Conservation (phyloP, 2,113 vertebrate species). For the Lampris megalopsis region DNA sequence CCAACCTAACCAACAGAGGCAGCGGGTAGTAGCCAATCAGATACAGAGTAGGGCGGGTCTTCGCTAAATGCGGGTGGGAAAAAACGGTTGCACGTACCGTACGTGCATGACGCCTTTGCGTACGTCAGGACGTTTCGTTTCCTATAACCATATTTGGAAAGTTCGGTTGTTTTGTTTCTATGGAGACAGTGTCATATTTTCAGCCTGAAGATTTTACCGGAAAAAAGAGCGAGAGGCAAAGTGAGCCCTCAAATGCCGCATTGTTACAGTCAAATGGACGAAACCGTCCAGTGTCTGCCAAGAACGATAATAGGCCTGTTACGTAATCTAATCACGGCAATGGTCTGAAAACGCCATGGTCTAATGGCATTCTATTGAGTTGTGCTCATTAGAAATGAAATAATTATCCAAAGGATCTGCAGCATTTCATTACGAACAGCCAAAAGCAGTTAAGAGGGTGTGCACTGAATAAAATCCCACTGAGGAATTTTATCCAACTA, state of each 20-base stretch:
- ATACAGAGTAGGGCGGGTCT: too few relatives aligned
- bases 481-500: too few relatives aligned
- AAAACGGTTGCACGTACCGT: constrained; percentile 35
- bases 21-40: too few relatives aligned
- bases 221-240: constrained; percentile 43
- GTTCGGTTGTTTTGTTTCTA: constrained; percentile 79
- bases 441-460: too few relatives aligned
- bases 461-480: too few relatives aligned
- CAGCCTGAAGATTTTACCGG: constrained; percentile 51
- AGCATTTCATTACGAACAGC: too few relatives aligned
- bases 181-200: constrained; percentile 70
- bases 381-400: too few relatives aligned
- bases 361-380: background rate
- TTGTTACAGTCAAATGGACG: constrained; percentile 2
- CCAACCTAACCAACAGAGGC: too few relatives aligned
- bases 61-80: too few relatives aligned
- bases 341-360: constrained; percentile 21
- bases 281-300: constrained; percentile 19
- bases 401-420: too few relatives aligned
- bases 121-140: constrained; percentile 46
- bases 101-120: constrained; percentile 71
- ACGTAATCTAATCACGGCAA: background rate
- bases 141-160: constrained; percentile 76
- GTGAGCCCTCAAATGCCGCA: constrained; percentile 8
- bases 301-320: background rate